Evolutionary conservation across 2,888 invertebrate species (phyloP), one percentile per base, ranked within the genome.

Genomic region (Hirtodrosophila histrioides): DNA sequence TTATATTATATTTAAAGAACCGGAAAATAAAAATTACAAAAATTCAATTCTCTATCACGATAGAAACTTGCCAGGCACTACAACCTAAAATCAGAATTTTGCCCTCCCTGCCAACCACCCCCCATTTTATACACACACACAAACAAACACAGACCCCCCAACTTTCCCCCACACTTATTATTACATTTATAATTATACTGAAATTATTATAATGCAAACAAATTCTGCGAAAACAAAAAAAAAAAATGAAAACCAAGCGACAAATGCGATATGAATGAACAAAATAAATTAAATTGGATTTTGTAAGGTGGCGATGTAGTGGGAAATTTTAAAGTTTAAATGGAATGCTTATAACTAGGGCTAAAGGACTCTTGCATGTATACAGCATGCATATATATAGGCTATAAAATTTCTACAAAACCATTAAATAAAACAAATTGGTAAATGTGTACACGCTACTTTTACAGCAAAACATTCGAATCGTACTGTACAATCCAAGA

Each of bases 1-100:
- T 86, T 80, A 80, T 82, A 82, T 86, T 82, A 82, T 82, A 82
- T 82, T 82, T 87, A 89, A 88, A 85, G 81, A 88, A 83, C 85
- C 83, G 79, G 85, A 86, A 88, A 82, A 82, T 80, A 82, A 82
- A 82, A 82, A 80, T 73, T 86, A 83, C 78, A 86, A 83, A 82
- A 82, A 82, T 86, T 86, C 73, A 80, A 83, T 67, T 83, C 61
- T 64, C 62, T 55, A 77, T 56, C 58, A 51, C 58, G 58, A 43
- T 44, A 56, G 24, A 60, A 67, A 9, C 64, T 76, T 76, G 67
- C 73, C 61, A 75, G 23, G 33, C 10, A 44, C 24, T 31, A 24
- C 11, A 48, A 36, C 6, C 10, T 27, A 24, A 17, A 24, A 55
- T 50, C 29, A 24, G 46, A 60, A 40, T 11, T 8, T 46, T 23